Evolutionary conservation across 2,888 invertebrate species (phyloP), one percentile per base, ranked within the genome.

Genomic region (Ferrisia virgata): DNA sequence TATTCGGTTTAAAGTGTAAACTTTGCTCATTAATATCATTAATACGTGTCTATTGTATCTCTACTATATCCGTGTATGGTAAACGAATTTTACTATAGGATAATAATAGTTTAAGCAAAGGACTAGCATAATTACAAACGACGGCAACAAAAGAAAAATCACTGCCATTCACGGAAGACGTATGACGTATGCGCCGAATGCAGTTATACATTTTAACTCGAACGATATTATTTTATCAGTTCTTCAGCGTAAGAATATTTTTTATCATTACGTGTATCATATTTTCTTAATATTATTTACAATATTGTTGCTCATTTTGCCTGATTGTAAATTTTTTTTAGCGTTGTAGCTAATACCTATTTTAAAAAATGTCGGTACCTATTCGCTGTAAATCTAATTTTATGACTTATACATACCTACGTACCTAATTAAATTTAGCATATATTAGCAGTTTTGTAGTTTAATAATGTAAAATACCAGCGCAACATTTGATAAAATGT

Each of bases 21-120:
- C 72, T 76, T 76, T 76, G 72, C 72, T 76, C 72, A 76, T 76
- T 76, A 76, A 76, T 76, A 76, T 76, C 36, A 76, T 76, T 76
- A 76, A 76, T 76, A 76, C 72, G 72, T 76, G 72, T 76, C 64
- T 76, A 33, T 76, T 69, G 69, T 69, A 22, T 53, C 53, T 53
- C 18, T n/a, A 47, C 22, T 5, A 36, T 76, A 76, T 76, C 72
- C 72, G 72, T 76, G 72, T 76, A 76, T 76, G 72, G 72, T 76
- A 76, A 76, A 76, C 36, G 72, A 76, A 25, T 15, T 76, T 76
- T 69, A 69, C 69, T 69, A 31, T 69, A n/a, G n/a, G n/a, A n/a
- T n/a, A 69, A 69, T 28, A 31, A 76, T 76, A 76, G 25, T 76
- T 76, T 76, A 76, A 76, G 36, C 36, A 25, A 76, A 36, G 36